Percentiles rank a stretch among this genome's conserved stretches.
Conservation (phyloP, 2,888 invertebrate genomes). For the Pandemis heparana region DNA sequence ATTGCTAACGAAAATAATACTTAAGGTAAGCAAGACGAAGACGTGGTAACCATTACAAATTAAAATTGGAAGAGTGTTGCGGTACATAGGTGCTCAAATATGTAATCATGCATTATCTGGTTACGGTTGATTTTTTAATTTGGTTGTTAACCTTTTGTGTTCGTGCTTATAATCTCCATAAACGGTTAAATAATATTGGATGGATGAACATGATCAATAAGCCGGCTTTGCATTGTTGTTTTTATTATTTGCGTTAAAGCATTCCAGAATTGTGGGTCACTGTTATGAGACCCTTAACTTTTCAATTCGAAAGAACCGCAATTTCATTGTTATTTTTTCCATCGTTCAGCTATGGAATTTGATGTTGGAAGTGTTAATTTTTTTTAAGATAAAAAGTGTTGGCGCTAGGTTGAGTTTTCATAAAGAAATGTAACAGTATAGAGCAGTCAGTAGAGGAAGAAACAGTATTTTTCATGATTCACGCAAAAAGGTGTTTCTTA, state of each 20-base stretch:
- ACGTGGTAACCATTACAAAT: neutral
- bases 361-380: constrained; percentile 10
- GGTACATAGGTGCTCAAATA: neutral
- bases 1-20: neutral
- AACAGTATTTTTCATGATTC: constrained; percentile 39
- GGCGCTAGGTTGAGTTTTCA: constrained; percentile 28
- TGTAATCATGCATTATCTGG: constrained; percentile 17
- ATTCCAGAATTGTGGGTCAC: constrained; percentile 11
- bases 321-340: constrained; percentile 23
- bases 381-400: constrained; percentile 25
- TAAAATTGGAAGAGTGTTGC: neutral
- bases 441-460: constrained; percentile 23
- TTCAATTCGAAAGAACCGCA: constrained; percentile 26
- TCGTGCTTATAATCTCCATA: constrained; percentile 12
- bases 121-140: neutral
- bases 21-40: constrained; percentile 4
- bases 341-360: constrained; percentile 17
- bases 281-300: constrained; percentile 25
- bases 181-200: constrained; percentile 12
- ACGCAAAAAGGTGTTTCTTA: constrained; percentile 39
- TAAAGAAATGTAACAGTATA: constrained; percentile 41
- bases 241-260: constrained; percentile 6
- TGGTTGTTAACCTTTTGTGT: constrained; percentile 20
- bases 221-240: constrained; percentile 1
- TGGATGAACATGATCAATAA: constrained; percentile 22